phyloP scores from a whole-genome alignment of 2,113 vertebrate genomes.

The Ailurus styani region DNA sequence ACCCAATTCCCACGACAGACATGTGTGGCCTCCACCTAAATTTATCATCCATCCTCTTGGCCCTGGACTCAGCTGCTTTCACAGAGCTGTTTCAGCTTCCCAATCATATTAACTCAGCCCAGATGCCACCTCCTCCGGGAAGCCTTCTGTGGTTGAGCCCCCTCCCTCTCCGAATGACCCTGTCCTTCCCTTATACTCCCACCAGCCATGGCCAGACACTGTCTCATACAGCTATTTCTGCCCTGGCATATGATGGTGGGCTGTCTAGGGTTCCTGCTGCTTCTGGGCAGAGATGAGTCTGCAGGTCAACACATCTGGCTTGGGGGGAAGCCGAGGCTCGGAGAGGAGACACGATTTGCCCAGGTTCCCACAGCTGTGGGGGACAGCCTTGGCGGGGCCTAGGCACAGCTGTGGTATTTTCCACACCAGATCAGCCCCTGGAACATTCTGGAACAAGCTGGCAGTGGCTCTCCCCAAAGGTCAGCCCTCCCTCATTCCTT shows the following conservation, averaged over 20 bases:
- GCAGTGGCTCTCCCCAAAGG: neutral
- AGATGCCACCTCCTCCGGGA: neutral
- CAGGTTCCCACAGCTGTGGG: neutral
- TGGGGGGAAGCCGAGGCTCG: neutral
- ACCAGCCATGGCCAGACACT: neutral
- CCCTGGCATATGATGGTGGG: neutral
- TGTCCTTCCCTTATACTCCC: neutral
- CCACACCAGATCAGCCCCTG: conserved; percentile 32
- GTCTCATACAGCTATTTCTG: neutral
- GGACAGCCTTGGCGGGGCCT: neutral
- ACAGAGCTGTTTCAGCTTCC: neutral
- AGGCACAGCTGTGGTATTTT: conserved; percentile 47
- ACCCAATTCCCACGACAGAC: neutral
- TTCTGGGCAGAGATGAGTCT: neutral
- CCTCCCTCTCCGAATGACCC: neutral
- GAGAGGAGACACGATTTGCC: neutral
- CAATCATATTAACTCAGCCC: neutral
- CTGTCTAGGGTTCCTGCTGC: neutral
- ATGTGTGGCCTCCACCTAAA: neutral
- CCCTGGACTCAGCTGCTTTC: neutral
- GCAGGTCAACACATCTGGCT: neutral
- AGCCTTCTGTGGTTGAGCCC: neutral
- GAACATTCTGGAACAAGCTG: conserved; percentile 49
- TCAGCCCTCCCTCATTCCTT: neutral
- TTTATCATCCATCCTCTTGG: neutral